Evolutionary conservation across 2,888 invertebrate genomes (phyloP).

Genomic region (Camptogramma bilineatum): DNA sequence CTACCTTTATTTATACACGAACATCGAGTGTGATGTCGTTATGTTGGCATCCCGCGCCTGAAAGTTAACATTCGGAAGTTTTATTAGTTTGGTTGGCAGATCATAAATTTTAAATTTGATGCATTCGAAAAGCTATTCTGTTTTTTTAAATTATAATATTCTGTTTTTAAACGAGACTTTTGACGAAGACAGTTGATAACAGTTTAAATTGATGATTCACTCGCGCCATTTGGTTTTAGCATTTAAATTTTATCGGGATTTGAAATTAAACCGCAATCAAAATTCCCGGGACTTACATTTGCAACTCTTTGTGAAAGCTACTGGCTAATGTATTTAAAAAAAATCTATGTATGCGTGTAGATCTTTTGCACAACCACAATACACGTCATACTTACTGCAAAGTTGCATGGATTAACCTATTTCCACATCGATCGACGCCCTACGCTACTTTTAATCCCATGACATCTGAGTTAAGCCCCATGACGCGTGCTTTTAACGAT

Average conservation of each 20-base stretch:
- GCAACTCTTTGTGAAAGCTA: too few species aligned
- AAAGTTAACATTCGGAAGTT: slow-evolving; percentile 43
- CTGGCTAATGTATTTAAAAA: too few species aligned
- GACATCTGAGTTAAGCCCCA: slow-evolving; percentile 16
- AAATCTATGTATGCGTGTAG: too few species aligned
- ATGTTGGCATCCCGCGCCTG: slow-evolving; percentile 42
- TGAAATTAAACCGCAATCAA: not conserved
- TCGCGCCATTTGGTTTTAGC: not conserved
- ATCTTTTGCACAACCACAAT: too few species aligned
- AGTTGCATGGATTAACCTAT: slow-evolving; percentile 11
- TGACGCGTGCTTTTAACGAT: slow-evolving; percentile 11
- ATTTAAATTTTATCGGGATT: not conserved
- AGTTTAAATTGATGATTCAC: too few species aligned
- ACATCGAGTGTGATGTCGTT: slow-evolving; percentile 47
- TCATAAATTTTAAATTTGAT: slow-evolving; percentile 39
- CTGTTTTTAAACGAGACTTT: not conserved
- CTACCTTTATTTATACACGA: slow-evolving; percentile 59
- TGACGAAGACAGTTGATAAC: too few species aligned
- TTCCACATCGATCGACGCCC: slow-evolving; percentile 1
- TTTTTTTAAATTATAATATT: not conserved
- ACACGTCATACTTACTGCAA: slow-evolving; percentile 6
- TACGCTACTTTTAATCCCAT: slow-evolving; percentile 15
- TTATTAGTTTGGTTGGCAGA: slow-evolving; percentile 45
- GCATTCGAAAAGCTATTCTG: slow-evolving; percentile 1
- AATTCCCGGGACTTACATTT: not conserved